Evolutionary conservation across 2,888 invertebrate genomes (phyloP).

Genomic region (Lasioglossum calceatum): DNA sequence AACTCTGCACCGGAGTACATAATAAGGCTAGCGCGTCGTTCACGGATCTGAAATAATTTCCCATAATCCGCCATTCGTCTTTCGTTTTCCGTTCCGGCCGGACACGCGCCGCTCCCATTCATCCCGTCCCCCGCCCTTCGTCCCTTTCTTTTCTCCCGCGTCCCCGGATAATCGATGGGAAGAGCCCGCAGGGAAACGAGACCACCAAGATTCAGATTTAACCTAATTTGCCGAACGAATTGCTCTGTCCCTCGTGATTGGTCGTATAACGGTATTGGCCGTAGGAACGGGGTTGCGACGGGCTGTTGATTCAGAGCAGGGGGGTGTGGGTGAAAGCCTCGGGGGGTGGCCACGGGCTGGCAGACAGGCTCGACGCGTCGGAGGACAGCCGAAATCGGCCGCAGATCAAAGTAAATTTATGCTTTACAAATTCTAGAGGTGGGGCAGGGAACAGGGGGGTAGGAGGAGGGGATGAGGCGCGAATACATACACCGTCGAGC

Average conservation of each 20-base stretch:
- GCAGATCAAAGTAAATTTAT: conserved; percentile 64
- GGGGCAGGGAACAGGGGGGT: not conserved
- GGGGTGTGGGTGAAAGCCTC: not conserved
- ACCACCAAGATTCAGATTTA: conserved; percentile 65
- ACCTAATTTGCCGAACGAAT: conserved; percentile 68
- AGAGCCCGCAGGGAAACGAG: conserved; percentile 44
- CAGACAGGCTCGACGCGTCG: not conserved
- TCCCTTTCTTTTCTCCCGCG: conserved; percentile 35
- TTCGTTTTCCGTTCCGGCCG: conserved; percentile 6
- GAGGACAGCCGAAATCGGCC: conserved; percentile 12
- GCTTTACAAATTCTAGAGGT: conserved; percentile 46
- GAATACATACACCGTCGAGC: conserved; percentile 28
- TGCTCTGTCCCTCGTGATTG: conserved; percentile 61
- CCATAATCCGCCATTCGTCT: conserved; percentile 23
- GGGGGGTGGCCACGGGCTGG: conserved; percentile 12
- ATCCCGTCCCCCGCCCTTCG: conserved; percentile 19
- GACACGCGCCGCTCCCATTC: conserved; percentile 28
- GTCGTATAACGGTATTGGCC: conserved; percentile 29
- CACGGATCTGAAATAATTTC: conserved; percentile 8
- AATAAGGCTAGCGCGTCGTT: not conserved
- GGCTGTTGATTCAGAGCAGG: not conserved
- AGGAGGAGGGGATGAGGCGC: conserved; percentile 13
- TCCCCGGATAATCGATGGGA: conserved; percentile 60
- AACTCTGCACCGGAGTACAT: not conserved
- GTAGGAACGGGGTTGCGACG: conserved; percentile 15